phyloP scores from a whole-genome alignment of 2,113 vertebrate genomes.

The Syngnathus floridae region DNA sequence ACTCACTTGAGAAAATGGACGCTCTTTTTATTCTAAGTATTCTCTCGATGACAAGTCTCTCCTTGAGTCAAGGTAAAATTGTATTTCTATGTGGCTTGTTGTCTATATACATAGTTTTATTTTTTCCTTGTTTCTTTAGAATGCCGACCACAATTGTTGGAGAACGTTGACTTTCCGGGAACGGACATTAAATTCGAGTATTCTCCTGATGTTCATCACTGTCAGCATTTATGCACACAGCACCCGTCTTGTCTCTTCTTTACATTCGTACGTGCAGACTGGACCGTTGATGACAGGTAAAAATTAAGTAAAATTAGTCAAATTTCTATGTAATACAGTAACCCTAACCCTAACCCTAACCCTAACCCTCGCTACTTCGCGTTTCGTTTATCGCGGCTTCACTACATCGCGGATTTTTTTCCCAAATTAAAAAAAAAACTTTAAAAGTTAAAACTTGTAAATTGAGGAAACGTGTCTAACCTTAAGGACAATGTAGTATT shows the following conservation, averaged over 20 bases:
- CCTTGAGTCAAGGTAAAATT: slow-evolving; percentile 38
- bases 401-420: no score
- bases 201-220: slow-evolving; percentile 50
- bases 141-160: slow-evolving; percentile 18
- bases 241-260: slow-evolving; percentile 57
- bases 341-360: no score
- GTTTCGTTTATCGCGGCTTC: no score
- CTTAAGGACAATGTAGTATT: no score
- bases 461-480: no score
- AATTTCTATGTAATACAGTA: no score
- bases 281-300: slow-evolving; percentile 48
- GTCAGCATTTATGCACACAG: slow-evolving; percentile 59
- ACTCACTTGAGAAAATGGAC: slow-evolving; percentile 23
- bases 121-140: slow-evolving; percentile 20
- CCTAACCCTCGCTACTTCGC: no score
- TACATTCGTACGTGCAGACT: slow-evolving; percentile 38
- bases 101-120: neutral
- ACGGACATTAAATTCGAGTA: slow-evolving; percentile 37
- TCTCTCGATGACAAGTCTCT: slow-evolving; percentile 28
- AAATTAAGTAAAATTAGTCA: neutral
- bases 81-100: neutral
- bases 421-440: no score
- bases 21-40: slow-evolving; percentile 12
- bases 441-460: no score
- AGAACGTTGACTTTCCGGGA: slow-evolving; percentile 52